phyloP scores from a whole-genome alignment of 2,888 invertebrate species.

The Pollenia angustigena region DNA sequence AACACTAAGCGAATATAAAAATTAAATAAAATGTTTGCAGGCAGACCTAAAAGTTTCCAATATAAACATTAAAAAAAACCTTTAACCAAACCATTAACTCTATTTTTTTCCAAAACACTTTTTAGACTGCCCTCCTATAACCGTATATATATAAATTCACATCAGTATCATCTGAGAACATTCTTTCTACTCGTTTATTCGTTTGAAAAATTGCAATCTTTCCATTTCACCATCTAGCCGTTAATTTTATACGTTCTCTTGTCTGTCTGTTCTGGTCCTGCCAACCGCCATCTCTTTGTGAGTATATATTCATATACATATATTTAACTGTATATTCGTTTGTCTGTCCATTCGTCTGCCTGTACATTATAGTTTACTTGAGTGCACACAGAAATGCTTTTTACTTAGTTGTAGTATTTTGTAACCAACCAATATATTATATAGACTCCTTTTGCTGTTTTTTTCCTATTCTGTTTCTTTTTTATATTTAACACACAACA shows the following conservation, averaged over 20 bases:
- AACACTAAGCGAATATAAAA: slow-evolving; percentile 50
- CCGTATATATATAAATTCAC: not conserved
- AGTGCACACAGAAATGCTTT: slow-evolving; percentile 68
- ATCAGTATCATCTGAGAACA: slow-evolving; percentile 14
- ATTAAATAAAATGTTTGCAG: slow-evolving; percentile 50
- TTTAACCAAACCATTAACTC: not conserved
- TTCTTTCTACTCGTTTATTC: slow-evolving; percentile 44
- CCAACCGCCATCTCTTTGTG: slow-evolving; percentile 5
- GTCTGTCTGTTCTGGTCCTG: slow-evolving; percentile 9
- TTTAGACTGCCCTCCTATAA: not conserved
- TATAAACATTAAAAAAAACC: too few relatives aligned
- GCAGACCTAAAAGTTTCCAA: not conserved
- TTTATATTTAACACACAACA: slow-evolving; percentile 49
- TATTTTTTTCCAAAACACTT: not conserved
- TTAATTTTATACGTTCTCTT: slow-evolving; percentile 15
- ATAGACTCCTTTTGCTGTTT: slow-evolving; percentile 8
- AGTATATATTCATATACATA: not conserved
- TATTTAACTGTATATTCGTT: not conserved
- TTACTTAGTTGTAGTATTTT: slow-evolving; percentile 42
- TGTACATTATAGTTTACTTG: slow-evolving; percentile 62
- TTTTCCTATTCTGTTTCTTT: slow-evolving; percentile 23
- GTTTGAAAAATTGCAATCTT: slow-evolving; percentile 64
- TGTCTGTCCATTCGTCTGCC: slow-evolving; percentile 21
- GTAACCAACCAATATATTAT: slow-evolving; percentile 58
- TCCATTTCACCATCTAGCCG: slow-evolving; percentile 33